Conservation (phyloP, 2,113 vertebrate species). For the Galbula dea region DNA sequence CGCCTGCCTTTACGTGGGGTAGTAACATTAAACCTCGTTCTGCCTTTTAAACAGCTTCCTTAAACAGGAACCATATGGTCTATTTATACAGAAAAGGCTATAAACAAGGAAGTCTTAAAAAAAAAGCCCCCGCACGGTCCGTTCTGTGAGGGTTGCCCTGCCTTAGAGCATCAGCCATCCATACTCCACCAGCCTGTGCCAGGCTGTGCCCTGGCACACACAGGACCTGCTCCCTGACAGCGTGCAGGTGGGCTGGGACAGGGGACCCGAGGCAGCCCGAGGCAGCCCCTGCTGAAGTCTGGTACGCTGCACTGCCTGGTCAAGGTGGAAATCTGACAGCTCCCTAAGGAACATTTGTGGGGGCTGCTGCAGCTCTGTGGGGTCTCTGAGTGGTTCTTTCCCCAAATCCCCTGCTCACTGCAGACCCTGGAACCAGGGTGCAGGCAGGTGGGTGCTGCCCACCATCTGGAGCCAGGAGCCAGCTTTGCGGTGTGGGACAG, state of each 20-base stretch:
- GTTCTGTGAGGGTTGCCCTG: not conserved
- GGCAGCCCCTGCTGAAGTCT: rapidly evolving
- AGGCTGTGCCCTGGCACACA: rapidly evolving
- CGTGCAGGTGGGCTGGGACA: rapidly evolving
- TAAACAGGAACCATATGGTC: slow-evolving; percentile 31
- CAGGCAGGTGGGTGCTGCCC: not conserved
- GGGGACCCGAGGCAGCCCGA: rapidly evolving
- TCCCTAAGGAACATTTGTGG: rapidly evolving
- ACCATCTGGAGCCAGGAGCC: rapidly evolving
- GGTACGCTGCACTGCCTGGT: not conserved
- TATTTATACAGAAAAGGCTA: not conserved
- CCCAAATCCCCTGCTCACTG: rapidly evolving
- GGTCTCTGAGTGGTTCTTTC: not conserved
- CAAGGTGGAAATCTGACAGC: rapidly evolving
- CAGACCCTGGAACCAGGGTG: not conserved
- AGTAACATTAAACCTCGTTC: not conserved
- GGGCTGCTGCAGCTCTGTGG: not conserved
- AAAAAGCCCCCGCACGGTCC: not conserved
- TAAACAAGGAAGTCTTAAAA: slow-evolving; percentile 26
- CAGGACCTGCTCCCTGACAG: rapidly evolving
- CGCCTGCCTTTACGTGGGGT: not conserved
- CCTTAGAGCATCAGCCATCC: rapidly evolving
- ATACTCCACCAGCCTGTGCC: not conserved
- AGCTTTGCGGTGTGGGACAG: not conserved
- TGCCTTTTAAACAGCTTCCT: slow-evolving; percentile 24